phyloP scores from a whole-genome alignment of 2,113 vertebrate species.

The Casuarius casuarius region DNA sequence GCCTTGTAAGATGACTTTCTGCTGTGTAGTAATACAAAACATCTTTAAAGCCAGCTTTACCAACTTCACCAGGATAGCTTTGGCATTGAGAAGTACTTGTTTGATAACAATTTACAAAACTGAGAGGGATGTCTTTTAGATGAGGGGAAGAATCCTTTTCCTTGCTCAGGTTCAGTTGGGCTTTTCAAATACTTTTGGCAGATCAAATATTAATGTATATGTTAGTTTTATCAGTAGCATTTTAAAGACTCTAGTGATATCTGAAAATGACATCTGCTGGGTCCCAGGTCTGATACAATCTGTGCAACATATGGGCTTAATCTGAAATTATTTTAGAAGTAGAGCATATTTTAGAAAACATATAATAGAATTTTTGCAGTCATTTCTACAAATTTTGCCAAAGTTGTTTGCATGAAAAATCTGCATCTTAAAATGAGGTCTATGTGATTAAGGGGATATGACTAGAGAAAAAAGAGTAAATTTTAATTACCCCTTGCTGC shows the following conservation, averaged over 20 bases:
- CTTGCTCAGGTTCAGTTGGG: neutral
- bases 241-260: neutral
- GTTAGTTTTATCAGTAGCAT: neutral
- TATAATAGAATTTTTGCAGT: neutral
- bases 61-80: neutral
- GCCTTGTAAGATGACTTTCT: neutral
- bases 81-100: neutral
- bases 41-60: neutral
- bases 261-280: neutral
- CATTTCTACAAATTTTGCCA: neutral
- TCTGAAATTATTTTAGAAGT: neutral
- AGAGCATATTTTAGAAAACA: neutral
- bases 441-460: neutral
- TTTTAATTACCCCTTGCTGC: neutral
- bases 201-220: neutral
- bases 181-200: neutral
- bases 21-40: neutral
- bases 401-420: neutral
- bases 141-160: neutral
- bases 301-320: neutral
- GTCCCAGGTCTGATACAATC: neutral
- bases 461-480: neutral
- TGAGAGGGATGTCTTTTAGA: neutral
- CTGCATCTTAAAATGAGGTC: neutral
- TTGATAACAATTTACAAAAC: neutral